These are phyloP conservation scores for Eurypyga helias DNA, from an alignment of 2,113 vertebrate genomes.

Conservation along the genomic window DNA sequence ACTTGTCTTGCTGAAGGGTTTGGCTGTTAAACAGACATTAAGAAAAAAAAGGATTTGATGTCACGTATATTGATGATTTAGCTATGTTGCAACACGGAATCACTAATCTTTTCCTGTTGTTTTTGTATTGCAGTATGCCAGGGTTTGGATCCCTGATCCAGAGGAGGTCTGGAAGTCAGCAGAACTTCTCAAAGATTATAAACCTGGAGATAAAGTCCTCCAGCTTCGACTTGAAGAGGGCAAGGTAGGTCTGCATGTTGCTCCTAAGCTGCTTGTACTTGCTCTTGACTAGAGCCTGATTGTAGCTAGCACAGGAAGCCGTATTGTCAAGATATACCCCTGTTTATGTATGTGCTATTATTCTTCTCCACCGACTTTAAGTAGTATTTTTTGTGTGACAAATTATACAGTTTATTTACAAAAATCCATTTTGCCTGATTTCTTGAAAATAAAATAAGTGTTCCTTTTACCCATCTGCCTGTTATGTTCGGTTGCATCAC, in stretches of 20 bases:
- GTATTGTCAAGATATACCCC: not conserved
- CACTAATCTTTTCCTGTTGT: not conserved
- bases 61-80: not conserved
- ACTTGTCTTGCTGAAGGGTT: not conserved
- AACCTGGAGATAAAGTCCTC: slow-evolving; percentile 86
- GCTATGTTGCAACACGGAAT: not conserved
- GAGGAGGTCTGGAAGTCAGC: slow-evolving; percentile 98
- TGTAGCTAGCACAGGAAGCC: not conserved
- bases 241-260: slow-evolving; percentile 77
- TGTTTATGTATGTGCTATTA: not conserved
- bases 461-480: not conserved
- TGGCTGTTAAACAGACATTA: not conserved
- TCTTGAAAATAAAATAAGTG: not conserved
- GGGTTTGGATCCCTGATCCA: slow-evolving; percentile 96
- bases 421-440: not conserved
- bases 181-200: slow-evolving; percentile 93
- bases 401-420: not conserved
- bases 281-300: not conserved
- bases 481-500: not conserved
- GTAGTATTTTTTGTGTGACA: not conserved
- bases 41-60: not conserved
- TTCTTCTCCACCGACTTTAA: not conserved
- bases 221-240: slow-evolving; percentile 92
- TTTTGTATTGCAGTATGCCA: slow-evolving; percentile 84
- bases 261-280: not conserved